phyloP scores from a whole-genome alignment of 2,888 invertebrate genomes.

The Dermolepida albohirtum region DNA sequence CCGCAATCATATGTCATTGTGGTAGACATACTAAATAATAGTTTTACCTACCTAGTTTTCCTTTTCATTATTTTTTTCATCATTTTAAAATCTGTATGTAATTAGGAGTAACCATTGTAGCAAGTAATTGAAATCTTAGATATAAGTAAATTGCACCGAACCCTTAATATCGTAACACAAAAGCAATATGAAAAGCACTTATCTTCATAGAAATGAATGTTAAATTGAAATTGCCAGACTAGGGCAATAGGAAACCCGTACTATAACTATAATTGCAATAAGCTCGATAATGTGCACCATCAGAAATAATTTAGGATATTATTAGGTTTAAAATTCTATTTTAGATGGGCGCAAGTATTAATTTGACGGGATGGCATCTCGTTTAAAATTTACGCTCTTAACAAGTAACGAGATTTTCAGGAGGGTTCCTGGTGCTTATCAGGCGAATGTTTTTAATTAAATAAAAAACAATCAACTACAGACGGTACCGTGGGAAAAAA shows the following conservation, averaged over 20 bases:
- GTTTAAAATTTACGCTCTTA: constrained; percentile 26
- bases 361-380: constrained; percentile 20
- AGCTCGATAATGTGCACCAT: constrained; percentile 17
- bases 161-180: too few species aligned
- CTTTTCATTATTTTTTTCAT: too few species aligned
- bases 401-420: constrained; percentile 26
- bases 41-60: too few species aligned
- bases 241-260: neutral
- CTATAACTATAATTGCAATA: constrained; percentile 22
- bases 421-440: constrained; percentile 22
- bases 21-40: too few species aligned
- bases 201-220: too few species aligned
- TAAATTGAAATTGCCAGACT: constrained; percentile 14
- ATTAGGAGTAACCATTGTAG: too few species aligned
- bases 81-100: too few species aligned
- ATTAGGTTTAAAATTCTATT: constrained; percentile 31
- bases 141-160: too few species aligned
- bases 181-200: too few species aligned
- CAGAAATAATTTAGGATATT: constrained; percentile 23
- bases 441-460: constrained; percentile 33
- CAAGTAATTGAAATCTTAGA: too few species aligned
- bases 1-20: too few species aligned
- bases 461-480: constrained; percentile 35
- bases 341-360: constrained; percentile 11
- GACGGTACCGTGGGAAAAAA: constrained; percentile 12